phyloP scores from a whole-genome alignment of 2,113 vertebrate species.

The Parus major region DNA sequence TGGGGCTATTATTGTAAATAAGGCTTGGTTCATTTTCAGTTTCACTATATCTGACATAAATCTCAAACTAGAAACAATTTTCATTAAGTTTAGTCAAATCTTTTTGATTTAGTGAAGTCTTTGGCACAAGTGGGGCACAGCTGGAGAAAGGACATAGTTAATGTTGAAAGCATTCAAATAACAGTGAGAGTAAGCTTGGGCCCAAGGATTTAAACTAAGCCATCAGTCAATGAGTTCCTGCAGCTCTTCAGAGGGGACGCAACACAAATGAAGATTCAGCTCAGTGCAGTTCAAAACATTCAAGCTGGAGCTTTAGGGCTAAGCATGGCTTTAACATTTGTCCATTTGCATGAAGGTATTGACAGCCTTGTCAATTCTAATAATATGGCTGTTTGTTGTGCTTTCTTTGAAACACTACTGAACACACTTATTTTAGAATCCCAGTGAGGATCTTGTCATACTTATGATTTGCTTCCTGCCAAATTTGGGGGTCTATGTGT shows the following conservation, averaged over 20 bases:
- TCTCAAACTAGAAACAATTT: background rate
- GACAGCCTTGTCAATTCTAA: background rate
- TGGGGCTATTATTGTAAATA: background rate
- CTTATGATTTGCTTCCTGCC: background rate
- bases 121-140: background rate
- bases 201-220: background rate
- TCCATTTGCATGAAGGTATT: background rate
- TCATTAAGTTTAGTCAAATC: background rate
- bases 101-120: background rate
- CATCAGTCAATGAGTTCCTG: background rate
- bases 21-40: background rate
- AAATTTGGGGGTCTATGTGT: background rate
- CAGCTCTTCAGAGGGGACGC: background rate
- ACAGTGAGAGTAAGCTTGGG: background rate
- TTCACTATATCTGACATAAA: background rate
- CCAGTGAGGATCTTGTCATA: background rate
- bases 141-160: background rate
- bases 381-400: background rate
- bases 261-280: background rate
- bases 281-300: background rate
- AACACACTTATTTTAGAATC: background rate
- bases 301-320: background rate
- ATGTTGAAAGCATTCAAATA: background rate
- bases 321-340: background rate
- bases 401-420: background rate